Percentiles rank a stretch among this genome's conserved stretches.
These are phyloP conservation scores for Peromyscus polionotus DNA, from an alignment of 2,113 vertebrate genomes.

Conservation along the genomic window DNA sequence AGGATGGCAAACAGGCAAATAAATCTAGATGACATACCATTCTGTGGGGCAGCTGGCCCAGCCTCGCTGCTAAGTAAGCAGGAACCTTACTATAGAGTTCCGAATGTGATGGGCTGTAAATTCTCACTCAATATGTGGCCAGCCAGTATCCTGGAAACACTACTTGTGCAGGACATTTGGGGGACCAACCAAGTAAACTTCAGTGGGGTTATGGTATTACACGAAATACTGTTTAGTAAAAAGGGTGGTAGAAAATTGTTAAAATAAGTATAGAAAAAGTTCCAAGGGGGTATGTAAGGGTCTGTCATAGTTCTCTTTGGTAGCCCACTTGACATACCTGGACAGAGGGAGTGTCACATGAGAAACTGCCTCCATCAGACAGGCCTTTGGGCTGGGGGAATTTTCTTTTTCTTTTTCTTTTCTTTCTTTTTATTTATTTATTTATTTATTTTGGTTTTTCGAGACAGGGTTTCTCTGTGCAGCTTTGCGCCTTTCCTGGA, in stretches of 20 bases:
- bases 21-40: not conserved
- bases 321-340: not conserved
- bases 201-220: not conserved
- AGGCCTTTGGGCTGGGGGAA: not conserved
- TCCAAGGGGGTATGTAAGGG: not conserved
- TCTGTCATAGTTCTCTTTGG: not conserved
- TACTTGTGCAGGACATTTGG: not conserved
- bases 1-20: not conserved
- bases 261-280: slow-evolving; percentile 2
- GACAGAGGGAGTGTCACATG: not conserved
- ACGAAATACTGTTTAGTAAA: slow-evolving; percentile 28
- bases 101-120: not conserved
- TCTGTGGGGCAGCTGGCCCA: not conserved
- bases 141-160: not conserved
- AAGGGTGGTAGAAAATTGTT: slow-evolving; percentile 3
- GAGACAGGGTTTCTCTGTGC: too few relatives aligned
- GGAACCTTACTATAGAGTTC: not conserved
- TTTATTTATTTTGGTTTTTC: too few relatives aligned
- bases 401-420: not conserved
- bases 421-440: too few relatives aligned
- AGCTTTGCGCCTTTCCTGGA: too few relatives aligned
- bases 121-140: not conserved
- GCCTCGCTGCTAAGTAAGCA: not conserved
- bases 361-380: not conserved
- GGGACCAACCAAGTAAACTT: not conserved